A percentile compares a stretch with the other conserved stretches of the same genome.
These are phyloP conservation scores for Riptortus pedestris DNA, from an alignment of 1,140 invertebrate species.

Conservation along the genomic window DNA sequence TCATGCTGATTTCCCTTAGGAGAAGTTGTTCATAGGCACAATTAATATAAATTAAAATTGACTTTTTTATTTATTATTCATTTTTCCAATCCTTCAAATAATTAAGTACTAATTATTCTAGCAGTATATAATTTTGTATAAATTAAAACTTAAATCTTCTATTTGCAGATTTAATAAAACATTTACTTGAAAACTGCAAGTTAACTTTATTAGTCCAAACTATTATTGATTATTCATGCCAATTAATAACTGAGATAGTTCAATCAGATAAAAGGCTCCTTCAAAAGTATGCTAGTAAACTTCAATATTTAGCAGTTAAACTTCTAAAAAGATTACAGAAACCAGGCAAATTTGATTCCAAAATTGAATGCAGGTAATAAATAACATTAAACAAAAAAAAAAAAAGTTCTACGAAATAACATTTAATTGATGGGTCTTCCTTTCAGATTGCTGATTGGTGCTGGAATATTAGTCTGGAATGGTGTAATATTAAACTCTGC, in stretches of 20 bases:
- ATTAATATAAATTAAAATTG: too few relatives aligned
- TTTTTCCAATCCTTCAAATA: too few relatives aligned
- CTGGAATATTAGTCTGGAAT: constrained; percentile 15
- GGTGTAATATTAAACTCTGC: background rate
- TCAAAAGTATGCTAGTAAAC: background rate
- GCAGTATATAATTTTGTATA: too few relatives aligned
- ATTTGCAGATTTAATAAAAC: background rate
- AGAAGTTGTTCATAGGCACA: too few relatives aligned
- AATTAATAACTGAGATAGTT: background rate
- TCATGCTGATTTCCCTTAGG: too few relatives aligned
- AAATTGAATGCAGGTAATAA: background rate
- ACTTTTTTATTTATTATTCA: too few relatives aligned
- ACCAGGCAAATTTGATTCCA: background rate
- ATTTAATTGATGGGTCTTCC: too few relatives aligned
- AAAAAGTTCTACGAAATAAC: too few relatives aligned
- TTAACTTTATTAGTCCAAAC: background rate
- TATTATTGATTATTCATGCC: background rate
- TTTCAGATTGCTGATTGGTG: constrained; percentile 11
- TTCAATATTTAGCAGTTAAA: background rate
- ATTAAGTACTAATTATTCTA: too few relatives aligned
- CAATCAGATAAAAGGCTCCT: background rate
- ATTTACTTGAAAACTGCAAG: background rate
- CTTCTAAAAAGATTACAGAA: background rate
- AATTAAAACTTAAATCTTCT: too few relatives aligned
- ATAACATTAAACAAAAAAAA: background rate